phyloP scores from a whole-genome alignment of 2,888 invertebrate species.

The Zygothrica quintamaculata region DNA sequence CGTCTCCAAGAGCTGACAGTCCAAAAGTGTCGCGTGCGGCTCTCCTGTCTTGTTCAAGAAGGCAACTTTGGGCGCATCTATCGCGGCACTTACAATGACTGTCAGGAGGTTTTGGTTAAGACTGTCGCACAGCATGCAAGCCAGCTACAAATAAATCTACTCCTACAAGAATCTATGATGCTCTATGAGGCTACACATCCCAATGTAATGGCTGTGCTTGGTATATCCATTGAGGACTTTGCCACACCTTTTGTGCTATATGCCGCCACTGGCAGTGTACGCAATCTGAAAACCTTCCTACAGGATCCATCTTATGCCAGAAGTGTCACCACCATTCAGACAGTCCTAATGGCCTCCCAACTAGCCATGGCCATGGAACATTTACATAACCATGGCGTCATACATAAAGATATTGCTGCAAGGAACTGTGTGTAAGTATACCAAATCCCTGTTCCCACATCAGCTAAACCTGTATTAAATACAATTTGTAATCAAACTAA shows the following conservation, averaged over 20 bases:
- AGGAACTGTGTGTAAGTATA: constrained; percentile 95
- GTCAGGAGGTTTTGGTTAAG: constrained; percentile 92
- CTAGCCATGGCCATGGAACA: constrained; percentile 94
- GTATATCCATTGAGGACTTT: constrained; percentile 95
- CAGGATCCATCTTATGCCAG: constrained; percentile 83
- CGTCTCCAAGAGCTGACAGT: constrained; percentile 85
- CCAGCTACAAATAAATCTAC: constrained; percentile 94
- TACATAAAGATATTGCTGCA: constrained; percentile 95
- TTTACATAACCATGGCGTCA: constrained; percentile 93
- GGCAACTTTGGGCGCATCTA: constrained; percentile 96
- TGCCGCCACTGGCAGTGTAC: constrained; percentile 86
- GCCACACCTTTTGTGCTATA: constrained; percentile 95
- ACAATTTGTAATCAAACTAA: constrained; percentile 9
- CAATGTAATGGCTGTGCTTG: constrained; percentile 92
- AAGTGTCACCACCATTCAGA: constrained; percentile 88
- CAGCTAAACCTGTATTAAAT: not conserved
- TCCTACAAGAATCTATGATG: constrained; percentile 90
- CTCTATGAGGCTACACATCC: constrained; percentile 88
- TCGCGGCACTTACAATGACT: constrained; percentile 91
- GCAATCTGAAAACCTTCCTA: constrained; percentile 84
- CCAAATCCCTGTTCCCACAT: constrained; percentile 2
- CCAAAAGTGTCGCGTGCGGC: constrained; percentile 89
- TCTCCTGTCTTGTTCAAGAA: constrained; percentile 91
- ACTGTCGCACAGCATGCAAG: constrained; percentile 96
- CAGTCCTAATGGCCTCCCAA: constrained; percentile 94